Evolutionary conservation across 2,797 vertebrate genomes (phyloP).

Genomic region (Apodemus agrarius): DNA sequence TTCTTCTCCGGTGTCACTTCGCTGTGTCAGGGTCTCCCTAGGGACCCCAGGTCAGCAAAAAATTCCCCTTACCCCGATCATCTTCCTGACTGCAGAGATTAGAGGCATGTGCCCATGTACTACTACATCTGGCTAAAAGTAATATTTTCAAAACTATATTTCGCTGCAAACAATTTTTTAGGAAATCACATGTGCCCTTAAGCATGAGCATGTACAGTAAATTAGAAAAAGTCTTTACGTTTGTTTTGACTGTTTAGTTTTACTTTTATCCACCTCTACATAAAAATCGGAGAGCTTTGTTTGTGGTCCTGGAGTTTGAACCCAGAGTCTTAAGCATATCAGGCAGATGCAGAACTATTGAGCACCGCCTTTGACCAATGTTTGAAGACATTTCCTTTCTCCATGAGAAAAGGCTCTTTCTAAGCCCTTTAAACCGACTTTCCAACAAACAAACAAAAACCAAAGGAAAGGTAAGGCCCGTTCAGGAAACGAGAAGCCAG

Average conservation of each 20-base stretch:
- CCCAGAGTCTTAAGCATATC: not conserved
- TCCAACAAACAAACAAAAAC: not conserved
- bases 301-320: not conserved
- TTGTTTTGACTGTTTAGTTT: not conserved
- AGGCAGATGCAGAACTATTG: not conserved
- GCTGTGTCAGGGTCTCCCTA: not conserved
- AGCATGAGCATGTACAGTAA: not conserved
- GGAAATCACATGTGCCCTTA: not conserved
- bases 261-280: slow-evolving; percentile 1
- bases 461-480: not conserved
- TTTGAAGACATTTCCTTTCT: slow-evolving; percentile 6
- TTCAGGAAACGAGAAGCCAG: slow-evolving; percentile 40
- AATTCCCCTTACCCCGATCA: not conserved
- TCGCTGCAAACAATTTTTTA: slow-evolving; percentile 7
- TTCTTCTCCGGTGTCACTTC: not conserved
- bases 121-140: not conserved
- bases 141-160: slow-evolving; percentile 30
- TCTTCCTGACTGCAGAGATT: not conserved
- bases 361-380: not conserved
- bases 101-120: not conserved
- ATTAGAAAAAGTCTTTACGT: not conserved
- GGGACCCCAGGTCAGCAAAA: not conserved
- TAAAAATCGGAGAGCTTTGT: not conserved
- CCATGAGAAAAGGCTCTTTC: not conserved
- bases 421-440: not conserved